Evolutionary conservation across 2,113 vertebrate species (phyloP).

Genomic region (Corythornis vintsioides): DNA sequence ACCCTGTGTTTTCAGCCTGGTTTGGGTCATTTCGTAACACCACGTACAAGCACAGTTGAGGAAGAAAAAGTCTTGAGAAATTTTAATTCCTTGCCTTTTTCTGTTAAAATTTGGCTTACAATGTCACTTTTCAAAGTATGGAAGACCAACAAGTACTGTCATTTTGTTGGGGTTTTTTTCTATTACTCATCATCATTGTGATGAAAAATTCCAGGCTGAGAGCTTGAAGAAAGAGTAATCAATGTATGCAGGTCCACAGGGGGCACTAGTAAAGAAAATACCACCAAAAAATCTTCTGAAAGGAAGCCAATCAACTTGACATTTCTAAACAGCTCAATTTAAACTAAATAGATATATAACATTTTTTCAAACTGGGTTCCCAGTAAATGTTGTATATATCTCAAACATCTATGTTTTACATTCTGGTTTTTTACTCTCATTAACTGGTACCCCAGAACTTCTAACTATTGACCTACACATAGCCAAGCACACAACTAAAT

Average conservation of each 20-base stretch:
- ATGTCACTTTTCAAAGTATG: background rate
- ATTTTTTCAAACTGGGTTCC: background rate
- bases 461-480: background rate
- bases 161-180: background rate
- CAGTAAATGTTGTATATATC: background rate
- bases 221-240: conserved; percentile 11
- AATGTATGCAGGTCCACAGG: background rate
- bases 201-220: background rate
- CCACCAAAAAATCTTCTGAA: background rate
- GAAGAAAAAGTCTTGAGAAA: background rate
- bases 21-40: background rate
- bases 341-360: background rate
- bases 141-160: background rate
- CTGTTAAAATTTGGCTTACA: background rate
- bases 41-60: background rate
- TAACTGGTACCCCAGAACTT: background rate
- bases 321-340: background rate
- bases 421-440: background rate
- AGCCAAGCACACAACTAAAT: background rate
- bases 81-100: background rate
- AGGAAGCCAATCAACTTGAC: background rate
- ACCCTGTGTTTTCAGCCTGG: background rate
- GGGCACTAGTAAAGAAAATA: conserved; percentile 10
- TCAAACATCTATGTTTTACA: background rate
- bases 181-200: background rate